Evolutionary conservation across 2,113 vertebrate species (phyloP), one percentile per base, ranked within the genome.

Genomic region (Parus major): DNA sequence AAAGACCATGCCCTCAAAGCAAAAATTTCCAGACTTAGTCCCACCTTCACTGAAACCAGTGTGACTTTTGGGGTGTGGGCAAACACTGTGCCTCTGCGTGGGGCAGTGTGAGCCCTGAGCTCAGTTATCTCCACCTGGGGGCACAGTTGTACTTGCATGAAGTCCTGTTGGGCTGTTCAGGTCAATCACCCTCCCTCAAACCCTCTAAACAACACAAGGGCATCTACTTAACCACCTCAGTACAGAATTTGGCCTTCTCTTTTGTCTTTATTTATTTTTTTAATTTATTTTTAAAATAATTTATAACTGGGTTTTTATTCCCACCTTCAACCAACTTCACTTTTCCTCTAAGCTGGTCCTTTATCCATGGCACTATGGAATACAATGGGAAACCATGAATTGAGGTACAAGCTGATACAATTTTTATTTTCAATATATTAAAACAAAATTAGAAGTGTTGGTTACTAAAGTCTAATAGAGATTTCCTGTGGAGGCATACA

Each of bases 141-240:
- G 94, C 94, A 96, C 85, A 97, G 94, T 95, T 92, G 95, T 94
- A 59, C 92, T 95, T 88, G 50, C 21, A 8, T 85, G 75, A 31
- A 85, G 55, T 27, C 55, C 94, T 73, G 36, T 60, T 24, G 61
- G 63, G 44, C 42, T 25, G n/a, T 14, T 7, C 3, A 9, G 41
- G 35, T 76, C 78, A 88, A 42, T 22, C 73, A 24, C 19, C 64
- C 42, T 57, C 31, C 61, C 47, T 39, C 33, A 80, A 44, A 56
- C 12, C 39, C 41, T 13, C 13, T 20, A 27, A 93, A 75, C n/a
- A 77, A 24, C 24, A 52, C 47, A 68, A 52, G 35, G 27, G 14
- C 41, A 28, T 77, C 53, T 36, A 25, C 27, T 82, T 41, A 13
- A 39, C 56, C 64, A 27, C 59, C 42, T 83, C 39, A 21, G 33